phyloP scores from a whole-genome alignment of 2,797 vertebrate genomes.

The Phylloscopus collybita region DNA sequence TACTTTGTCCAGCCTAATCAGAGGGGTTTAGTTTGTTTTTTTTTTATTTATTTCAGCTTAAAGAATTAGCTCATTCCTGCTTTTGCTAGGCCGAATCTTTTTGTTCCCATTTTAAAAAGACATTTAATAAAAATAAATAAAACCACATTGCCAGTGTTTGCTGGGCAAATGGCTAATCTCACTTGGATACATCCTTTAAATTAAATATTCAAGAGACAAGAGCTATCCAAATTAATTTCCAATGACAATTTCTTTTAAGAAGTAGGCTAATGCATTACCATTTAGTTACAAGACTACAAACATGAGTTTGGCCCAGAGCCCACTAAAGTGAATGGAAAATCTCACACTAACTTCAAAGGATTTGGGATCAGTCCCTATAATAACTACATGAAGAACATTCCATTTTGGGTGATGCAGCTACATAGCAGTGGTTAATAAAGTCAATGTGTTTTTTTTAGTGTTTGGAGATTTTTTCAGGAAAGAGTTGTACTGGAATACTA shows the following conservation, averaged over 20 bases:
- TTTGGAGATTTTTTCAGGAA: not conserved
- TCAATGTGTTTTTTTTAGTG: not conserved
- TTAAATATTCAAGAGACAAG: not conserved
- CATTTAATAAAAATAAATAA: not conserved
- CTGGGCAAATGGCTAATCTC: not conserved
- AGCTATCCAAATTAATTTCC: not conserved
- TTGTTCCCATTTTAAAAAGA: not conserved
- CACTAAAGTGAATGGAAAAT: constrained; percentile 47
- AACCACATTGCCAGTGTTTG: not conserved
- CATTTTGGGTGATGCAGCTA: constrained; percentile 15
- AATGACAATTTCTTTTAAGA: not conserved
- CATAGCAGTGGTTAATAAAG: constrained; percentile 19
- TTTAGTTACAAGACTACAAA: not conserved
- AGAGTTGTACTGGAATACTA: not conserved
- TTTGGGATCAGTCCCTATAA: constrained; percentile 7
- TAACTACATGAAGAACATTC: constrained; percentile 37
- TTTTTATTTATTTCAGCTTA: not conserved
- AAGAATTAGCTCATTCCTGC: not conserved
- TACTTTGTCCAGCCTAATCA: not conserved
- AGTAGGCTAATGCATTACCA: not conserved
- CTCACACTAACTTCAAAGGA: constrained; percentile 49
- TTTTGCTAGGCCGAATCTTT: not conserved
- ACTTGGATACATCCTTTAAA: not conserved
- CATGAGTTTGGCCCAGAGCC: not conserved
- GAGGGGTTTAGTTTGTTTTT: not conserved